These are phyloP conservation scores for Zophobas morio DNA, from an alignment of 1,140 invertebrate genomes.

Conservation along the genomic window DNA sequence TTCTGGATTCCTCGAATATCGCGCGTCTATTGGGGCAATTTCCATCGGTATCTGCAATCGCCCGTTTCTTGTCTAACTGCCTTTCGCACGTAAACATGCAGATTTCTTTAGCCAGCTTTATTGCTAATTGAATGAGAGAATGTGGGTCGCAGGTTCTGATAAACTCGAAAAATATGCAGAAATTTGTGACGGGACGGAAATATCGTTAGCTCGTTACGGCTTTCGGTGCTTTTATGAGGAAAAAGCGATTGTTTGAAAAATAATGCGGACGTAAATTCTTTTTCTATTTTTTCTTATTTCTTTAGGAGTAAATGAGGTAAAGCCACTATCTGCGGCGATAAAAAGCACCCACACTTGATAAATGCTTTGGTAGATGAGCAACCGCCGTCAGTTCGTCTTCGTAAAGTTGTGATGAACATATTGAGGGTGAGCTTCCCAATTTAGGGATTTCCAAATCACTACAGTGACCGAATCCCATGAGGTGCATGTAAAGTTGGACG, in stretches of 20 bases:
- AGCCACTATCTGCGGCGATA: background rate
- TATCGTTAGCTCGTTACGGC: slow-evolving; percentile 6
- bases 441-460: background rate
- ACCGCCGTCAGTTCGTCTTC: background rate
- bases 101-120: slow-evolving; percentile 24
- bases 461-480: background rate
- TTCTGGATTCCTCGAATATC: slow-evolving; percentile 8
- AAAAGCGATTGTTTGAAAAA: background rate
- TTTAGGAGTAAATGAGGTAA: background rate
- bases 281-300: background rate
- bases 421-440: background rate
- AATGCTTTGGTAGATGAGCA: slow-evolving; percentile 1
- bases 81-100: slow-evolving; percentile 22
- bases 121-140: slow-evolving; percentile 35
- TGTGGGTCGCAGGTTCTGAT: slow-evolving; percentile 38
- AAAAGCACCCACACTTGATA: background rate
- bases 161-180: slow-evolving; percentile 23
- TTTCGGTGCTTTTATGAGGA: background rate
- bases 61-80: background rate
- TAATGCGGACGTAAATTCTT: background rate
- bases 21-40: slow-evolving; percentile 1
- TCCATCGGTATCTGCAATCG: background rate
- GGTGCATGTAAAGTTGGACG: background rate
- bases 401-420: slow-evolving; percentile 12
- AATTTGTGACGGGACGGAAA: slow-evolving; percentile 23